These are phyloP conservation scores for Chironomus tepperi DNA, from an alignment of 1,140 invertebrate species.

Conservation along the genomic window DNA sequence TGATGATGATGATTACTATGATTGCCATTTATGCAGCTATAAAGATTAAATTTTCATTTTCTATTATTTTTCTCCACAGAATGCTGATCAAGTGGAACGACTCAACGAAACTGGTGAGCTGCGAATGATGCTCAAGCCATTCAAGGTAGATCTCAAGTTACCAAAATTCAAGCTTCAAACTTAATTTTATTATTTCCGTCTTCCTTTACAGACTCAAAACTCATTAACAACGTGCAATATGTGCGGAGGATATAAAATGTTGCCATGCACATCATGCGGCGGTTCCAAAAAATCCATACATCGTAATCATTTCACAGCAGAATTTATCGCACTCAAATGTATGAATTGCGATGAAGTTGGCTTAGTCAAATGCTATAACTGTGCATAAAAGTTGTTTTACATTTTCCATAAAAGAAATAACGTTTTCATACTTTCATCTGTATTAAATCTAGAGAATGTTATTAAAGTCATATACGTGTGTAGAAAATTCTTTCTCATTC, in stretches of 20 bases:
- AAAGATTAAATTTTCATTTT: background rate
- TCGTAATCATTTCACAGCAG: slow-evolving; percentile 85
- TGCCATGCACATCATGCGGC: slow-evolving; percentile 83
- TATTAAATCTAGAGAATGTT: too few relatives aligned
- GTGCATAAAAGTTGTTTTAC: slow-evolving; percentile 34
- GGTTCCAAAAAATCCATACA: slow-evolving; percentile 92
- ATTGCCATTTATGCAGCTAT: too few relatives aligned
- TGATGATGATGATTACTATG: too few relatives aligned
- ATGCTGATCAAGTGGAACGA: slow-evolving; percentile 77
- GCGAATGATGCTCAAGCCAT: slow-evolving; percentile 76
- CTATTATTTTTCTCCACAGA: slow-evolving; percentile 51
- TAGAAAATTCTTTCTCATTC: too few relatives aligned
- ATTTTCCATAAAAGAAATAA: too few relatives aligned
- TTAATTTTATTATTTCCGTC: slow-evolving; percentile 27
- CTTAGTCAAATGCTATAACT: slow-evolving; percentile 75
- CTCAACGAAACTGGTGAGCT: slow-evolving; percentile 88
- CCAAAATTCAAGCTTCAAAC: background rate
- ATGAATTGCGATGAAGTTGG: slow-evolving; percentile 95
- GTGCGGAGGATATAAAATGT: slow-evolving; percentile 82
- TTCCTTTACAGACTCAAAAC: slow-evolving; percentile 60
- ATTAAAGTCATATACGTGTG: too few relatives aligned
- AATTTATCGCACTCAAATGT: slow-evolving; percentile 90
- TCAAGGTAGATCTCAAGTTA: slow-evolving; percentile 60
- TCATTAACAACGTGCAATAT: slow-evolving; percentile 68
- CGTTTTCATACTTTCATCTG: too few relatives aligned